Evolutionary conservation across 2,113 vertebrate genomes (phyloP).

Genomic region (Trichomycterus rosablanca): DNA sequence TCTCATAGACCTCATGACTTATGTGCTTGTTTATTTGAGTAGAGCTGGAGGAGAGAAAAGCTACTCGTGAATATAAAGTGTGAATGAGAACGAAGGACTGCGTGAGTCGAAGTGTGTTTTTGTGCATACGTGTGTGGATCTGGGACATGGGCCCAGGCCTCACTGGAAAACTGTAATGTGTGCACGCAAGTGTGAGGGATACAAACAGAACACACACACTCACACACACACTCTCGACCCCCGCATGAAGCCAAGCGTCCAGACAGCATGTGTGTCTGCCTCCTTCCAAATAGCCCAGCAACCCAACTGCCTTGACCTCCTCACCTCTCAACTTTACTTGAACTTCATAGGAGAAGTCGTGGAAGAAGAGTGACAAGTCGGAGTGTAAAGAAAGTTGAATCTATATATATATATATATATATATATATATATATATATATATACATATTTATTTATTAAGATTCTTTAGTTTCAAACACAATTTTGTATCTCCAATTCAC

Average conservation of each 20-base stretch:
- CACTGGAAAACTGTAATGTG: conserved; percentile 17
- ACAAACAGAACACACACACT: conserved; percentile 33
- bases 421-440: too few relatives aligned
- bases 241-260: conserved; percentile 30
- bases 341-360: conserved; percentile 78
- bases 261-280: conserved; percentile 64
- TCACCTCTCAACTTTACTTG: conserved; percentile 81
- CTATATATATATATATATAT: too few relatives aligned
- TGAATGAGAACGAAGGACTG: too few relatives aligned
- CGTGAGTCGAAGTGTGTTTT: conserved; percentile 15
- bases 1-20: too few relatives aligned
- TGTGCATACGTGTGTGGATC: conserved; percentile 37
- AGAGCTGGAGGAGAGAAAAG: too few relatives aligned
- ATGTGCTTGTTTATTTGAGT: too few relatives aligned
- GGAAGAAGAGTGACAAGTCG: conserved; percentile 42
- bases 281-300: conserved; percentile 67
- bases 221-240: conserved; percentile 13
- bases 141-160: conserved; percentile 33
- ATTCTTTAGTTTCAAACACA: too few relatives aligned
- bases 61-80: too few relatives aligned
- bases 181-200: conserved; percentile 36
- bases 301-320: conserved; percentile 80
- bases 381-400: conserved; percentile 43
- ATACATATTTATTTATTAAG: too few relatives aligned
- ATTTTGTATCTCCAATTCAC: too few relatives aligned